Base-by-base conservation (phyloP, 35 echinoderm and acorn worm genomes). In the Stichopus chloronotus region DNA sequence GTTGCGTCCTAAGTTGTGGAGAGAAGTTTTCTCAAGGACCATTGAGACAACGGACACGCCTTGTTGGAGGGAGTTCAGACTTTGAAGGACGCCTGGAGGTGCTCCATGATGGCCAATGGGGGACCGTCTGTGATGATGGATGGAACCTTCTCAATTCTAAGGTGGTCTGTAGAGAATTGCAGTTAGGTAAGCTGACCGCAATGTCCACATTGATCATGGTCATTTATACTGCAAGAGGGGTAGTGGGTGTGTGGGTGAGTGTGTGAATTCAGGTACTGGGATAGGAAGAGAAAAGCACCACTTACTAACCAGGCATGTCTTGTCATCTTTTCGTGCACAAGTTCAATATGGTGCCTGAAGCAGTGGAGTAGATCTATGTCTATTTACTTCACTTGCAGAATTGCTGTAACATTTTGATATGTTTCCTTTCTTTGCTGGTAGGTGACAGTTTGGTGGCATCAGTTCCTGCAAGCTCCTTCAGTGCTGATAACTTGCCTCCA, bases 1-100 rank as follows among this genome's bases (percentile, higher is more conserved):
- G 96, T 9, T 97, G 96, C 81, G 93, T 93, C 57, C 4, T 14
- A 58, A 78, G 85, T 8, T 97, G 96, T 77, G 91, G 87, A 69
- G 72, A 43, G 4, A 83, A 72, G 79, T 91, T 80, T 19, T 63
- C 90, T 9, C 91, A 90, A 58, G 96, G 93, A 58, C 96, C 93
- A 22, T 69, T 93, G 0, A 11, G 80, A 52, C 93, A 92, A 55
- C 59, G 95, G 12, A 24, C 94, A 12, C 88, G 95, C 13, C 72
- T 99, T 10, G 53, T 57, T 9, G 97, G 94, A n/a, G 97, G 97
- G 1, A 55, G 9, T 9, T 90, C 85, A 17, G 78, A 57, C 6
- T 96, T 99, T 56, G 97, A 99, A 83, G 97, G 97, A 11, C 22
- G 94, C 10, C 87, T 99, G 52, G 92, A 99, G 81, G 87, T 96